Evolutionary conservation across 1,140 invertebrate species (phyloP).

Genomic region (Atta texana): DNA sequence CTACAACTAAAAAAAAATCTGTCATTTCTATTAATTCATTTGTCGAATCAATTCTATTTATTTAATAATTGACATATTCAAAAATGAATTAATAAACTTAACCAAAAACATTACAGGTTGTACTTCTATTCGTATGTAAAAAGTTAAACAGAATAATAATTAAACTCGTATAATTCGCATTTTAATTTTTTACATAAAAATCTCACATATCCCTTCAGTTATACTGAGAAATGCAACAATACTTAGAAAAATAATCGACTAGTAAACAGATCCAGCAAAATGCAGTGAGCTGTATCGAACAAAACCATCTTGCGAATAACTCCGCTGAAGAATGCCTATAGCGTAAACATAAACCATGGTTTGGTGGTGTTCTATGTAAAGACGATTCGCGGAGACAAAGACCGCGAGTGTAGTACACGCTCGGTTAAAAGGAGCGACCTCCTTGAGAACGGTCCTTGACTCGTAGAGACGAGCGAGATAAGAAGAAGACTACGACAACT

Average conservation of each 20-base stretch:
- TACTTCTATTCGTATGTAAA: background rate
- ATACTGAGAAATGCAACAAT: background rate
- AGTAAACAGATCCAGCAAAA: background rate
- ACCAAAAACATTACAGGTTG: background rate
- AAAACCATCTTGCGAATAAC: constrained; percentile 2
- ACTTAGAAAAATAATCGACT: constrained; percentile 2
- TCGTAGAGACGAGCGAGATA: constrained; percentile 77
- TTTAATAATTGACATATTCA: background rate
- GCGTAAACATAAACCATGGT: background rate
- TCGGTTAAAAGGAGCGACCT: constrained; percentile 82
- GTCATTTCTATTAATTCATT: background rate
- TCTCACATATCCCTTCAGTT: background rate
- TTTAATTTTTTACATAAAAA: background rate
- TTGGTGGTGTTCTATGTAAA: constrained; percentile 48
- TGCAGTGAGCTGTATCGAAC: background rate
- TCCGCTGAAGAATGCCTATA: background rate
- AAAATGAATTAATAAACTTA: constrained; percentile 10
- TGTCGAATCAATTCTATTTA: constrained; percentile 12
- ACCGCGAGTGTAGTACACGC: constrained; percentile 64
- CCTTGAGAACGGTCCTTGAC: constrained; percentile 87
- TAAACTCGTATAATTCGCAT: background rate
- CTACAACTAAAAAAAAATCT: too few species aligned
- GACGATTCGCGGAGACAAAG: constrained; percentile 72
- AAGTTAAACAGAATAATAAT: background rate
- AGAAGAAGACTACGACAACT: constrained; percentile 31